These are phyloP conservation scores for Pyrocephalus nanus DNA, from an alignment of 2,797 vertebrate genomes.

Conservation along the genomic window DNA sequence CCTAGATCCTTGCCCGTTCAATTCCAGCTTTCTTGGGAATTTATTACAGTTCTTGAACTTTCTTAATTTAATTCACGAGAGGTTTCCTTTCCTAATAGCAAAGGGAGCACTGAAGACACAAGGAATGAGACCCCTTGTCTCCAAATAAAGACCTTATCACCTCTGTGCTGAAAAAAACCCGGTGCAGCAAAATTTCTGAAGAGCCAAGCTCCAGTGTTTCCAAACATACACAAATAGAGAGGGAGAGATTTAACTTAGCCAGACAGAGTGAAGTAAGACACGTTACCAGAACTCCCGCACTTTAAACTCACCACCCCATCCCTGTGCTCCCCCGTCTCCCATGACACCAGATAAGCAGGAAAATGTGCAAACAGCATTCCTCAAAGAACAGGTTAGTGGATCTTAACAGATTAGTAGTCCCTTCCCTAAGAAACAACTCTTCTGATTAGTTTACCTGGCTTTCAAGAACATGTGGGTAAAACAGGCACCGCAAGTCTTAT, in stretches of 20 bases:
- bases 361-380: neutral
- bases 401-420: neutral
- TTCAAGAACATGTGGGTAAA: neutral
- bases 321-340: fast-evolving
- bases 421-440: neutral
- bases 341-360: neutral
- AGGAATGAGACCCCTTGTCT: neutral
- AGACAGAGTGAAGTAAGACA: neutral
- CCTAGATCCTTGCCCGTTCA: neutral
- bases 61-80: neutral
- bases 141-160: fast-evolving
- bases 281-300: fast-evolving
- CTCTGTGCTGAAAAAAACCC: neutral
- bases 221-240: neutral
- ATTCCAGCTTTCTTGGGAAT: neutral
- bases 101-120: neutral
- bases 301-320: neutral
- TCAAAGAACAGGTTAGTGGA: neutral
- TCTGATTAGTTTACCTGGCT: neutral
- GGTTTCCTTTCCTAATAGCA: neutral
- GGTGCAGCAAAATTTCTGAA: neutral
- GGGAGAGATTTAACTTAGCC: neutral
- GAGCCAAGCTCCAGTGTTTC: neutral
- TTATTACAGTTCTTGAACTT: neutral
- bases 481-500: neutral